Conservation (phyloP, 2,888 invertebrate species). For the Agapostemon virescens region DNA sequence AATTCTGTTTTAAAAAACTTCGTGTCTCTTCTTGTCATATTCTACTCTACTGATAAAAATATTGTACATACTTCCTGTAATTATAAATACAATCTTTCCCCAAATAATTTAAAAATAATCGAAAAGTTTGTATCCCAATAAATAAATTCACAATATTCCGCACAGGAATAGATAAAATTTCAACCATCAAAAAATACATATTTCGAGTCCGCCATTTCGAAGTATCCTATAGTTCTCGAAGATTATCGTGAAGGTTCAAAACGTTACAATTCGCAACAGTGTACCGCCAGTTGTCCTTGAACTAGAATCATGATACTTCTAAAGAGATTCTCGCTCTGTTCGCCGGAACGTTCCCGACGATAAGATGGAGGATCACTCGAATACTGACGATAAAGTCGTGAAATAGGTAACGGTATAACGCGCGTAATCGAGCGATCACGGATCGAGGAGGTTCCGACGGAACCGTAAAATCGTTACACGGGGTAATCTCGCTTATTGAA, state of each 20-base stretch:
- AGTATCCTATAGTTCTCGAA: not conserved
- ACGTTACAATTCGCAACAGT: not conserved
- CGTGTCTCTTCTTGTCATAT: too few relatives aligned
- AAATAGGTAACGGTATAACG: slow-evolving; percentile 7
- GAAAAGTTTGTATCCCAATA: too few relatives aligned
- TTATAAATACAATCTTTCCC: too few relatives aligned
- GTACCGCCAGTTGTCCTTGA: not conserved
- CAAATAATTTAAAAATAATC: too few relatives aligned
- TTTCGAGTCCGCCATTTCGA: not conserved
- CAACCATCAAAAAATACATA: not conserved
- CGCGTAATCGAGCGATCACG: slow-evolving; percentile 41
- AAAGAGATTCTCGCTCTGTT: not conserved
- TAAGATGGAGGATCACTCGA: slow-evolving; percentile 5
- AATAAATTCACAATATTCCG: not conserved
- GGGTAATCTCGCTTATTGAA: slow-evolving; percentile 58
- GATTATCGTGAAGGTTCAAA: not conserved
- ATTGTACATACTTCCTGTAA: too few relatives aligned
- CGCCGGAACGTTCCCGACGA: not conserved
- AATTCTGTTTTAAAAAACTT: too few relatives aligned
- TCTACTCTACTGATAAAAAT: too few relatives aligned
- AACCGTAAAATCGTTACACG: slow-evolving; percentile 52
- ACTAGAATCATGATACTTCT: not conserved
- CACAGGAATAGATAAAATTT: not conserved
- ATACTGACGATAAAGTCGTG: slow-evolving; percentile 7
- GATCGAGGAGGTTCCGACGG: slow-evolving; percentile 34